Conservation (phyloP, 2,888 invertebrate species). For the Phragmatobia fuliginosa region DNA sequence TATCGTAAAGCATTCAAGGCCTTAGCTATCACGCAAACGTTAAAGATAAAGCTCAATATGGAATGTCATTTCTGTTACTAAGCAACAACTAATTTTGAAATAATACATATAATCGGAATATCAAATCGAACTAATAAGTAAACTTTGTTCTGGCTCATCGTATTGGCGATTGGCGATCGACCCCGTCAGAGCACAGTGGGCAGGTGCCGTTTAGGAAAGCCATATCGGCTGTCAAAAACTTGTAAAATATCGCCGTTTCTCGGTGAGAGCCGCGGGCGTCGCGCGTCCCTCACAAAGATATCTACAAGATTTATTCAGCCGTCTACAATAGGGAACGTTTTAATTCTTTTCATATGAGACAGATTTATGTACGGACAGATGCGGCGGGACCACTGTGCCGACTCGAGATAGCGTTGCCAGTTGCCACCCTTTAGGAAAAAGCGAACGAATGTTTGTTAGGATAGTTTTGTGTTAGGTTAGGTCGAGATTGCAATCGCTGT, state of each 20-base stretch:
- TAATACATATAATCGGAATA: conserved; percentile 1
- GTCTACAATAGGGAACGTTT: conserved; percentile 85
- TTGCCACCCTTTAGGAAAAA: conserved; percentile 67
- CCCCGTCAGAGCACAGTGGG: conserved; percentile 62
- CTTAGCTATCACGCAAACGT: background rate
- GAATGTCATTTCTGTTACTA: background rate
- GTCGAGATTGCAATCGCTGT: conserved; percentile 33
- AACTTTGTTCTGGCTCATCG: conserved; percentile 26
- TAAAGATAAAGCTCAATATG: background rate
- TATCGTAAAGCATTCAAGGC: conserved; percentile 34
- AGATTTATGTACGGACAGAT: conserved; percentile 85
- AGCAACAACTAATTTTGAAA: background rate
- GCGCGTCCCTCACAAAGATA: conserved; percentile 83
- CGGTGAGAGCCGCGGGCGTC: conserved; percentile 75
- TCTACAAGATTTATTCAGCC: conserved; percentile 84
- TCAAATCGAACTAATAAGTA: conserved; percentile 33
- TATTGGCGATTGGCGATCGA: conserved; percentile 52
- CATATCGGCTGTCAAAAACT: conserved; percentile 89
- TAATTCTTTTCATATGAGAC: conserved; percentile 86
- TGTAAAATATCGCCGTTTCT: conserved; percentile 88
- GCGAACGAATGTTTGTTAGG: conserved; percentile 52
- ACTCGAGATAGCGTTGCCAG: conserved; percentile 63
- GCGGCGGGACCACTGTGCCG: conserved; percentile 65
- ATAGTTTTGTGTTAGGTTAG: conserved; percentile 48
- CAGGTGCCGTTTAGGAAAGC: conserved; percentile 86